A percentile compares a stretch with the other conserved stretches of the same genome.
These are phyloP conservation scores for Hippasteria phrygiana DNA, from an alignment of 53 echinoderm and acorn worm species.

Conservation along the genomic window DNA sequence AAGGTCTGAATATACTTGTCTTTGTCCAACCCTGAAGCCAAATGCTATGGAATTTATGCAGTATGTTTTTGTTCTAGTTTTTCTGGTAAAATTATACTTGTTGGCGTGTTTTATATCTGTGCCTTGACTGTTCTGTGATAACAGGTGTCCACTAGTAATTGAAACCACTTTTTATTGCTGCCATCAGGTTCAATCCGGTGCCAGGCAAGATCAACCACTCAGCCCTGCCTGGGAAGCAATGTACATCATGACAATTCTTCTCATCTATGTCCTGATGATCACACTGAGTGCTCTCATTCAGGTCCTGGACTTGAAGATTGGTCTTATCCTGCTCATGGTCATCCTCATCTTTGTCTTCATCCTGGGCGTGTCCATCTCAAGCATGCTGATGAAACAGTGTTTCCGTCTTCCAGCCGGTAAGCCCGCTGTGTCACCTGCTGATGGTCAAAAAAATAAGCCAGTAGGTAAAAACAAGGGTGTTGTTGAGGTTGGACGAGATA, in stretches of 20 bases:
- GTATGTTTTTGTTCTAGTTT: no score
- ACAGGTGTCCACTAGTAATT: no score
- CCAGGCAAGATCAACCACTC: slow-evolving; percentile 22
- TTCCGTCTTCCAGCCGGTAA: slow-evolving; percentile 43
- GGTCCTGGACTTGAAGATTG: slow-evolving; percentile 68
- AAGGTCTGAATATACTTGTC: no score
- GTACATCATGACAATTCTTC: slow-evolving; percentile 62
- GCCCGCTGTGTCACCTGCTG: not conserved
- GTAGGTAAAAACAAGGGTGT: not conserved
- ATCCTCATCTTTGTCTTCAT: slow-evolving; percentile 74
- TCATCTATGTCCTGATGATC: slow-evolving; percentile 72
- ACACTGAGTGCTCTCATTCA: slow-evolving; percentile 72
- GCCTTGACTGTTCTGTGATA: no score
- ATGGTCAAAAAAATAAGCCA: not conserved
- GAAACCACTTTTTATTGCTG: not conserved
- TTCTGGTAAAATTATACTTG: no score
- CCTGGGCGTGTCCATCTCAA: slow-evolving; percentile 58
- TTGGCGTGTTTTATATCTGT: no score
- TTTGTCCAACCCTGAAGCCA: no score
- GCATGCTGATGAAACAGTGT: slow-evolving; percentile 77
- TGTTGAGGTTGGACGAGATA: not conserved
- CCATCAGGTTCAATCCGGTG: not conserved
- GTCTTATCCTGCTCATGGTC: slow-evolving; percentile 72
- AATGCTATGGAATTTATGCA: no score
- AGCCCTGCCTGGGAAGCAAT: slow-evolving; percentile 63